A percentile compares a stretch with the other conserved stretches of the same genome.
These are phyloP conservation scores for Cerceris ruficornis DNA, from an alignment of 2,888 invertebrate genomes.

Conservation along the genomic window DNA sequence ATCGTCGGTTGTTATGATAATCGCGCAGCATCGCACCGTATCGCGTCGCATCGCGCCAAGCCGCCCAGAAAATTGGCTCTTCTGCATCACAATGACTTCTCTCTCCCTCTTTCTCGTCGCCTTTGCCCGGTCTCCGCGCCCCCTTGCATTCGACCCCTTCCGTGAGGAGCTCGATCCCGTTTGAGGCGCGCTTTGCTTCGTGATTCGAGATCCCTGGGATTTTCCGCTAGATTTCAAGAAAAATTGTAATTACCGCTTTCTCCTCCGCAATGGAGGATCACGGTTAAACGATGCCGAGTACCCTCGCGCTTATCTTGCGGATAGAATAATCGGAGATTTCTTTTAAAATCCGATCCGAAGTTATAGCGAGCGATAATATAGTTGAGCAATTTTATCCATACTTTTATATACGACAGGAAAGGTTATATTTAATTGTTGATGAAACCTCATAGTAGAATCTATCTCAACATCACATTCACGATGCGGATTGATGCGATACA, in stretches of 20 bases:
- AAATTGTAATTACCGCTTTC: constrained; percentile 61
- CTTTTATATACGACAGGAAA: too few species aligned
- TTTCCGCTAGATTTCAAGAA: constrained; percentile 66
- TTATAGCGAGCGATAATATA: too few species aligned
- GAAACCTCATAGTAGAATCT: not conserved
- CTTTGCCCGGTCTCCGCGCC: constrained; percentile 12
- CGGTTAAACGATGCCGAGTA: constrained; percentile 24
- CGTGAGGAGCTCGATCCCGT: constrained; percentile 11
- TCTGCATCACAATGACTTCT: constrained; percentile 82
- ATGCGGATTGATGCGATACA: not conserved
- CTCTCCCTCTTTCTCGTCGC: constrained; percentile 46
- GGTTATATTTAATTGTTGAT: not conserved
- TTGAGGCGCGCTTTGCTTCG: constrained; percentile 14
- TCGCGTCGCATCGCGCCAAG: constrained; percentile 80
- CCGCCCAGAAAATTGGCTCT: constrained; percentile 82
- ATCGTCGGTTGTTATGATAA: constrained; percentile 82
- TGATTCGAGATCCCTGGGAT: constrained; percentile 49
- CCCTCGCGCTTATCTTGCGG: not conserved
- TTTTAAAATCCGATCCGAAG: too few species aligned
- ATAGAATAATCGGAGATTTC: not conserved
- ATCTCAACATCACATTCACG: not conserved
- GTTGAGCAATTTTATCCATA: too few species aligned
- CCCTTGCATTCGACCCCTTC: constrained; percentile 6
- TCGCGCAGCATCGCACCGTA: constrained; percentile 79
- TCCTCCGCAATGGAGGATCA: not conserved